phyloP scores from a whole-genome alignment of 1,140 invertebrate genomes.

The Nixonia krombeini region DNA sequence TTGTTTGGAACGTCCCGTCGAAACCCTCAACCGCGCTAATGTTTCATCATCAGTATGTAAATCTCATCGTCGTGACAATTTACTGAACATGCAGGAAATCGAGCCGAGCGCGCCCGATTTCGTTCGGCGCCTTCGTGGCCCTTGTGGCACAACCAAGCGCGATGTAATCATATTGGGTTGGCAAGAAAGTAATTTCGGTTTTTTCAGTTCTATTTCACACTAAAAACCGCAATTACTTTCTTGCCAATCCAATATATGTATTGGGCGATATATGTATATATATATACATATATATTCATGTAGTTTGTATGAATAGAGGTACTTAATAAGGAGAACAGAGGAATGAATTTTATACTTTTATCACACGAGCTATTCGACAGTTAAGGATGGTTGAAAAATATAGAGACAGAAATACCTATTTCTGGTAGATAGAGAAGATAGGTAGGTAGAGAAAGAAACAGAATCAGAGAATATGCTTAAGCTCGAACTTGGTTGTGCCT shows the following conservation, averaged over 20 bases:
- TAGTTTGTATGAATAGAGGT: no score
- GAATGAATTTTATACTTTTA: no score
- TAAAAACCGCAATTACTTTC: no score
- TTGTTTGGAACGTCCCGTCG: conserved; percentile 97
- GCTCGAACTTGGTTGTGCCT: background rate
- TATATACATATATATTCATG: no score
- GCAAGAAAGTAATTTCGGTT: no score
- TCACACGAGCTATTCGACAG: no score
- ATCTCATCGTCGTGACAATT: conserved; percentile 31
- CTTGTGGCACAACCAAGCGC: conserved; percentile 24
- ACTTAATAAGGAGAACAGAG: no score
- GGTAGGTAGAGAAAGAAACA: background rate
- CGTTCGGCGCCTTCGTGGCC: conserved; percentile 39
- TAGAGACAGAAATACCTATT: background rate
- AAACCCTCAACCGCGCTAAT: conserved; percentile 97
- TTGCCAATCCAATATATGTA: no score
- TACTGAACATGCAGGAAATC: background rate
- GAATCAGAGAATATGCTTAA: background rate
- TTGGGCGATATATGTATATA: no score
- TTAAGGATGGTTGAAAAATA: background rate
- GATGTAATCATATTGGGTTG: no score
- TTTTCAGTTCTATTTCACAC: no score
- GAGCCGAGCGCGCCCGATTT: no score
- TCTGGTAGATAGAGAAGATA: background rate
- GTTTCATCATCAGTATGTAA: conserved; percentile 59